Percentiles rank a stretch among this genome's conserved stretches.
These are phyloP conservation scores for Hydrophis major DNA, from an alignment of 2,797 vertebrate genomes.

Conservation along the genomic window DNA sequence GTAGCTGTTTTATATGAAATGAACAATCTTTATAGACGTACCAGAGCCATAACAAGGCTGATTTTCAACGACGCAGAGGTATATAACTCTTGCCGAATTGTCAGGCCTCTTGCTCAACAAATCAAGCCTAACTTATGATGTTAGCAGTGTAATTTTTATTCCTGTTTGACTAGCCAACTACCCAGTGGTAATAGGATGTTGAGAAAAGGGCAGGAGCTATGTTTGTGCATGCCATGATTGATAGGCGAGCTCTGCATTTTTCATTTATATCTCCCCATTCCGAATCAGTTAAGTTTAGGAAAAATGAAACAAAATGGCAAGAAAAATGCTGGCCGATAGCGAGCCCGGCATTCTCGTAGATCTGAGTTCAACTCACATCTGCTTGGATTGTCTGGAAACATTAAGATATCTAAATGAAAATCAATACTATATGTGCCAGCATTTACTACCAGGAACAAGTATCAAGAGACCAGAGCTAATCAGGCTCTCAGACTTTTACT, in stretches of 20 bases:
- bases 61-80: slow-evolving; percentile 85
- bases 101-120: slow-evolving; percentile 92
- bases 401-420: slow-evolving; percentile 99
- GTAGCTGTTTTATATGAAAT: slow-evolving; percentile 96
- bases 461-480: slow-evolving; percentile 80
- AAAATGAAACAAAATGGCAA: slow-evolving; percentile 92
- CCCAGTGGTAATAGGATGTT: slow-evolving; percentile 87
- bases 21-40: slow-evolving; percentile 97
- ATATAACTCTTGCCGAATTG: slow-evolving; percentile 91
- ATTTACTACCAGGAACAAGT: slow-evolving; percentile 83
- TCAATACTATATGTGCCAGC: slow-evolving; percentile 92
- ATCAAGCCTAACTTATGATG: slow-evolving; percentile 98
- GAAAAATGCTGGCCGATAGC: slow-evolving; percentile 91
- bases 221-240: slow-evolving; percentile 83
- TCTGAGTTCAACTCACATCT: slow-evolving; percentile 83
- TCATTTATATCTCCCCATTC: slow-evolving; percentile 95
- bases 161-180: slow-evolving; percentile 90
- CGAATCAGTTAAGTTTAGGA: slow-evolving; percentile 94
- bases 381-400: slow-evolving; percentile 88
- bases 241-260: slow-evolving; percentile 82
- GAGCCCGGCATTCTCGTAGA: slow-evolving; percentile 76
- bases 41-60: slow-evolving; percentile 88
- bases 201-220: slow-evolving; percentile 83
- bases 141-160: slow-evolving; percentile 96
- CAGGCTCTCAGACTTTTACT: slow-evolving; percentile 75